Conservation (phyloP, 2,113 vertebrate genomes). For the Heliornis fulica region DNA sequence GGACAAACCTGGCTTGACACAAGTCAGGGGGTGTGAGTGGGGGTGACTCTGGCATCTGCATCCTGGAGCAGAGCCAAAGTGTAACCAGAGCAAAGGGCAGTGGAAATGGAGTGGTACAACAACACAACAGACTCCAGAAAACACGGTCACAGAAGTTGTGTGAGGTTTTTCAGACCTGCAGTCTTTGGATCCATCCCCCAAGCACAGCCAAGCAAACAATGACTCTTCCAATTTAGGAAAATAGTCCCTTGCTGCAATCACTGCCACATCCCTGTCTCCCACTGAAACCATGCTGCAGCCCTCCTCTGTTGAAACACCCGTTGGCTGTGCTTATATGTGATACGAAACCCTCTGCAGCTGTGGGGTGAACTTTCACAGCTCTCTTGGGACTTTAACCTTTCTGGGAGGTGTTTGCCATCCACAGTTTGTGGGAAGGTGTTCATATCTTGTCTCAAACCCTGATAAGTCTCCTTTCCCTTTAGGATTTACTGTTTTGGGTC, state of each 20-base stretch:
- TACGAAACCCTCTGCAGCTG: fast-evolving
- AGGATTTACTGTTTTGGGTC: neutral
- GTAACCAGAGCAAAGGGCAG: no score
- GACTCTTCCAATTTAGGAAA: neutral
- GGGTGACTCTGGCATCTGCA: no score
- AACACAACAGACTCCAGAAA: neutral
- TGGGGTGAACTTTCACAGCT: neutral
- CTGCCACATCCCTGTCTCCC: no score
- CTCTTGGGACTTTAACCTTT: neutral
- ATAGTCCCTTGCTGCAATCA: neutral
- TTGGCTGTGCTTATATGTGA: neutral
- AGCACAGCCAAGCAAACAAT: neutral
- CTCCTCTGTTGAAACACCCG: neutral
- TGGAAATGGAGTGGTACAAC: no score
- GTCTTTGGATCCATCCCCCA: neutral
- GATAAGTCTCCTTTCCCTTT: neutral
- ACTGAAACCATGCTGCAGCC: neutral
- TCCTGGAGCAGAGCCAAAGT: no score
- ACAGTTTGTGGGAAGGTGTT: neutral
- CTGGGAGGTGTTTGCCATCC: neutral
- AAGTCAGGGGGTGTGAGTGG: no score
- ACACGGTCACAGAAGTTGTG: neutral
- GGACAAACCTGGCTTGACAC: no score
- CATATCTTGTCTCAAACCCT: neutral
- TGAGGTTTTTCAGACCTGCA: neutral